Percentiles rank a stretch among this genome's conserved stretches.
Evolutionary conservation across 2,888 invertebrate species (phyloP).

Genomic region (Tetheella fluctuosa): DNA sequence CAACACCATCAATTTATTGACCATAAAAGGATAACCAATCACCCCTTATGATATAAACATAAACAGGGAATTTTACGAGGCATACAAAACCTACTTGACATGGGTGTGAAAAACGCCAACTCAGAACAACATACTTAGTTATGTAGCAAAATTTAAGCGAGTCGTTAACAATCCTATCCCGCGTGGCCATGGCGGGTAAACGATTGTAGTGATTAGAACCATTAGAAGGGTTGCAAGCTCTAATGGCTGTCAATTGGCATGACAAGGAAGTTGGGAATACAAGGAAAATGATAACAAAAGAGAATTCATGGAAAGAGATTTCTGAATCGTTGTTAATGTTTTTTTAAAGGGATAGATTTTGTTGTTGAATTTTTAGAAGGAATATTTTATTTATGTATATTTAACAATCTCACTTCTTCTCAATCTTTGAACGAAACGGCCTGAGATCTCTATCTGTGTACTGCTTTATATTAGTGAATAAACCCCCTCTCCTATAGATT

Average conservation of each 20-base stretch:
- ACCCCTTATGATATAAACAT: constrained; percentile 8
- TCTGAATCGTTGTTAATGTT: neutral
- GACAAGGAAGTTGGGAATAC: neutral
- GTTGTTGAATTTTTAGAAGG: too few relatives aligned
- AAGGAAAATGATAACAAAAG: neutral
- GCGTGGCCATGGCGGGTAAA: constrained; percentile 8
- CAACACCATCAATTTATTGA: constrained; percentile 7
- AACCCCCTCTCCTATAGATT: too few relatives aligned
- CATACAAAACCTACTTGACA: neutral
- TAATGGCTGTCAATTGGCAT: constrained; percentile 11
- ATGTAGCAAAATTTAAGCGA: neutral
- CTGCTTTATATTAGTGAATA: too few relatives aligned
- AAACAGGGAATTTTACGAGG: constrained; percentile 11
- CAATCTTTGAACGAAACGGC: too few relatives aligned
- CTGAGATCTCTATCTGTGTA: too few relatives aligned
- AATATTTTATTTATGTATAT: too few relatives aligned
- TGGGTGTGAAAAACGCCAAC: constrained; percentile 1
- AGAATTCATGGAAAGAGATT: neutral
- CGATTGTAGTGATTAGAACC: constrained; percentile 9
- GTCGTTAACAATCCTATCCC: neutral
- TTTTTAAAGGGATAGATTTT: neutral
- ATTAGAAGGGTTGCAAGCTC: constrained; percentile 11
- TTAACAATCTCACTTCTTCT: too few relatives aligned
- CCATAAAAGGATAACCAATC: constrained; percentile 6
- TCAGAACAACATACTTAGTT: neutral